phyloP scores from a whole-genome alignment of 2,888 invertebrate species.

The Zaprionus obscuricornis region DNA sequence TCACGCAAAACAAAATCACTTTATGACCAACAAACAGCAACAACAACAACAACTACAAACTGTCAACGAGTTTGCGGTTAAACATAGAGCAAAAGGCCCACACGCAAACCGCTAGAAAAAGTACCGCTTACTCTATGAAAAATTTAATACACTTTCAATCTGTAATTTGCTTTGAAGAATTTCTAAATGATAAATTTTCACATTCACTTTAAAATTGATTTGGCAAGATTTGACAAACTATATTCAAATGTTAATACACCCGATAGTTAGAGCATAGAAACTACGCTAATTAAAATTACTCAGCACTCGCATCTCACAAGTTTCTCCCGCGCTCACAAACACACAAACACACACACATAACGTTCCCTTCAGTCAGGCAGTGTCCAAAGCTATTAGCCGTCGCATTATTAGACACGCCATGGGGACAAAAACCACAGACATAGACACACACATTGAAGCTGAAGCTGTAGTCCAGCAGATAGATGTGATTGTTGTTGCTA shows the following conservation, averaged over 20 bases:
- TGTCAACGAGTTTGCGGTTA: constrained; percentile 81
- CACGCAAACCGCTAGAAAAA: constrained; percentile 70
- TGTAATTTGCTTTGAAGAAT: no score
- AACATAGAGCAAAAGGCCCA: constrained; percentile 55
- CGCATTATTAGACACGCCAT: constrained; percentile 78
- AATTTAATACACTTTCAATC: no score
- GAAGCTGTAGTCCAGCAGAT: constrained; percentile 6
- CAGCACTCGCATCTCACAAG: constrained; percentile 23
- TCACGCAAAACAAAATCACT: constrained; percentile 79
- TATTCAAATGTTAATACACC: no score
- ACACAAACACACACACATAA: no score
- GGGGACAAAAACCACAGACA: constrained; percentile 58
- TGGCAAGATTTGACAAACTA: no score
- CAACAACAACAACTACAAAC: constrained; percentile 65
- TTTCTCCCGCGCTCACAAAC: constrained; percentile 3
- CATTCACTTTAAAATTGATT: no score
- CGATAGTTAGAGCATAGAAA: no score
- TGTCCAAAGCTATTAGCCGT: constrained; percentile 76
- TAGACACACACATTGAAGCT: constrained; percentile 24
- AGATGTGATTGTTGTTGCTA: constrained; percentile 40
- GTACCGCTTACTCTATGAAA: no score
- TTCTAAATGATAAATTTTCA: no score
- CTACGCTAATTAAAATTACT: constrained; percentile 76
- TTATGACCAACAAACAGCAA: constrained; percentile 60
- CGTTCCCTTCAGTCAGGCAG: constrained; percentile 37